Conservation (phyloP, 2,888 invertebrate genomes). For the Plutella xylostella region DNA sequence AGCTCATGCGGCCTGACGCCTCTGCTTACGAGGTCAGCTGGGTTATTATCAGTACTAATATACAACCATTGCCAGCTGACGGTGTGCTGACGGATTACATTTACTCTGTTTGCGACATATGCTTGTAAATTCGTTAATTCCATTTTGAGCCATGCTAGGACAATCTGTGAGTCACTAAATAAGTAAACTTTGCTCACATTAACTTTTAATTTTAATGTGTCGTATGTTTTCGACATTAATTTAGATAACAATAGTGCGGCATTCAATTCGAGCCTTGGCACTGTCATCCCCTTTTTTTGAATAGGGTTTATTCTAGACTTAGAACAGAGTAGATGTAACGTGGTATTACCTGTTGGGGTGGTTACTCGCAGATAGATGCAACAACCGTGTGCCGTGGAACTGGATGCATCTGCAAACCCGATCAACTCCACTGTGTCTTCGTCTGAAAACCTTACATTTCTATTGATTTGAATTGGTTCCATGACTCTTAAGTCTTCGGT, state of each 20-base stretch:
- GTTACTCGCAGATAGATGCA: conserved; percentile 16
- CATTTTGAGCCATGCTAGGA: conserved; percentile 17
- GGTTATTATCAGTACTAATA: conserved; percentile 12
- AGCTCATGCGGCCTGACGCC: no score
- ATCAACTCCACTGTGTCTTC: conserved; percentile 3
- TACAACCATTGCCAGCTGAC: conserved; percentile 11
- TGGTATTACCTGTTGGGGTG: conserved; percentile 7
- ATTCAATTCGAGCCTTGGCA: conserved; percentile 17
- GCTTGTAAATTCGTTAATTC: conserved; percentile 11
- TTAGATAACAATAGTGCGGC: conserved; percentile 15
- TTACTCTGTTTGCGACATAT: conserved; percentile 20
- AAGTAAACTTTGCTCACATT: conserved; percentile 10
- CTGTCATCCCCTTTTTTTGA: conserved; percentile 11
- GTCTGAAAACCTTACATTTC: not conserved
- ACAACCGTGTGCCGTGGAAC: conserved; percentile 14
- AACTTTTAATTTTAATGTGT: conserved; percentile 9
- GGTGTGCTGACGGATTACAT: conserved; percentile 11
- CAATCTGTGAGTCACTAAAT: conserved; percentile 19
- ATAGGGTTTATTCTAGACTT: conserved; percentile 16
- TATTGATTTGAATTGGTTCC: conserved; percentile 8
- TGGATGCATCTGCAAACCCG: conserved; percentile 16
- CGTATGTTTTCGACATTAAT: conserved; percentile 10
- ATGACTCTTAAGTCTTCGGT: conserved; percentile 7
- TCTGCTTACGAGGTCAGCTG: no score
- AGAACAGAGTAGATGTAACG: conserved; percentile 13